phyloP scores from a whole-genome alignment of 2,113 vertebrate species.

The Sporophila hypoxantha region DNA sequence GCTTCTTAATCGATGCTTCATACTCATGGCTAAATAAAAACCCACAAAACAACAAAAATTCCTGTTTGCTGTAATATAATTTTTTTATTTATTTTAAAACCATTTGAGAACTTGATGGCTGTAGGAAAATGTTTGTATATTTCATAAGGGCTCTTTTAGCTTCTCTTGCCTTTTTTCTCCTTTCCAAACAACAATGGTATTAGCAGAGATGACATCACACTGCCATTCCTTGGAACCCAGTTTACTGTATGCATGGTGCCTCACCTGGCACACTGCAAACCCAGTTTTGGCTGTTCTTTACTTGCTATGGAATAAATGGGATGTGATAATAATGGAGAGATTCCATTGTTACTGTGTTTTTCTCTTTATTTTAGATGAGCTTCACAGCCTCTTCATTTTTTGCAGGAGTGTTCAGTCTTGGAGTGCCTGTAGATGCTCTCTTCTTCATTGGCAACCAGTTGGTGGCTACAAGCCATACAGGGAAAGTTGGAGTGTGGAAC shows the following conservation, averaged over 20 bases:
- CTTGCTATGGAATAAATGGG: background rate
- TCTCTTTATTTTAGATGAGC: background rate
- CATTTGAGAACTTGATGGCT: background rate
- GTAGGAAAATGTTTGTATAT: background rate
- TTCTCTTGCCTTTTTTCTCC: background rate
- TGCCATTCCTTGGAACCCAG: background rate
- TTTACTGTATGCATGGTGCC: background rate
- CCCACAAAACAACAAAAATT: background rate
- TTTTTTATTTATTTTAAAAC: background rate
- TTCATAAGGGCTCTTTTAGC: background rate
- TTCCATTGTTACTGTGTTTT: background rate
- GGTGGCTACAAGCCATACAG: constrained; percentile 95
- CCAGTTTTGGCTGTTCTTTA: background rate
- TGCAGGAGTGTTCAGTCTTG: constrained; percentile 91
- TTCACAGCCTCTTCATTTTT: background rate
- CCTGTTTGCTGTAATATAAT: background rate
- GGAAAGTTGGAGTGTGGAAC: constrained; percentile 97
- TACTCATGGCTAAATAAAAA: background rate
- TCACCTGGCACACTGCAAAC: background rate
- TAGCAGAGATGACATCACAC: background rate
- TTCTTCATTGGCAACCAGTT: constrained; percentile 97
- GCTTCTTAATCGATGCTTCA: background rate
- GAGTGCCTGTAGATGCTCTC: constrained; percentile 93
- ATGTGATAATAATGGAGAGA: background rate
- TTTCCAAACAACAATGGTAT: background rate